These are phyloP conservation scores for Casuarius casuarius DNA, from an alignment of 2,113 vertebrate species.

Conservation along the genomic window DNA sequence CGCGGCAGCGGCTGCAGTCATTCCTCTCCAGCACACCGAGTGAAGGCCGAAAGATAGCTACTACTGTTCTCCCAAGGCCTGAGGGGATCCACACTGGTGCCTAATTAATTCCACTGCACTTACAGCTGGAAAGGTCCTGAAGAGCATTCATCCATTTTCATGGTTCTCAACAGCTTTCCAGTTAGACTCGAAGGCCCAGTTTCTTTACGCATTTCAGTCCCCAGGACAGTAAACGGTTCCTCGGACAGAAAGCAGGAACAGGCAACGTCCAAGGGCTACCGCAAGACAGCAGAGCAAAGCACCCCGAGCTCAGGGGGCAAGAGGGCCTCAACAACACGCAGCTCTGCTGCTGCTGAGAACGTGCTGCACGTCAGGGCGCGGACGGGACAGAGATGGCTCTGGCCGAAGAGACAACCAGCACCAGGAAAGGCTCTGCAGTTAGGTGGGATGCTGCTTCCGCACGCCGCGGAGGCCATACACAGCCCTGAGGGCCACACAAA, in stretches of 20 bases:
- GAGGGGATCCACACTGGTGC: fast-evolving
- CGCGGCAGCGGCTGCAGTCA: not conserved
- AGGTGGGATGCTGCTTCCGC: not conserved
- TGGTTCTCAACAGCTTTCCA: not conserved
- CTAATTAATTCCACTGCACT: not conserved
- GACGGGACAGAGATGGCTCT: fast-evolving
- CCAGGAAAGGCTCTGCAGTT: not conserved
- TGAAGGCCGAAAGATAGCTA: fast-evolving
- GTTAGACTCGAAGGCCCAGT: not conserved
- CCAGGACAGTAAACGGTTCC: not conserved
- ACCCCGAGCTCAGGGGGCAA: not conserved
- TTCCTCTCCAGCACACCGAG: not conserved
- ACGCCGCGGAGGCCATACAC: too few relatives aligned
- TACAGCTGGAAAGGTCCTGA: too few relatives aligned
- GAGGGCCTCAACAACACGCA: fast-evolving
- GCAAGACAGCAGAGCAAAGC: not conserved
- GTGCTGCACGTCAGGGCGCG: fast-evolving
- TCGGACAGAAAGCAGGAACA: fast-evolving
- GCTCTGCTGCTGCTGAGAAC: not conserved
- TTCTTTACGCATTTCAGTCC: not conserved
- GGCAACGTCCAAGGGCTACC: not conserved
- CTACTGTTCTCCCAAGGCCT: not conserved
- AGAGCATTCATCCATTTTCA: not conserved
- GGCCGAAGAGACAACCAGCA: not conserved
- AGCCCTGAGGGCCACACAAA: not conserved